phyloP scores from a whole-genome alignment of 2,113 vertebrate genomes.

The Acrocephalus kingi region DNA sequence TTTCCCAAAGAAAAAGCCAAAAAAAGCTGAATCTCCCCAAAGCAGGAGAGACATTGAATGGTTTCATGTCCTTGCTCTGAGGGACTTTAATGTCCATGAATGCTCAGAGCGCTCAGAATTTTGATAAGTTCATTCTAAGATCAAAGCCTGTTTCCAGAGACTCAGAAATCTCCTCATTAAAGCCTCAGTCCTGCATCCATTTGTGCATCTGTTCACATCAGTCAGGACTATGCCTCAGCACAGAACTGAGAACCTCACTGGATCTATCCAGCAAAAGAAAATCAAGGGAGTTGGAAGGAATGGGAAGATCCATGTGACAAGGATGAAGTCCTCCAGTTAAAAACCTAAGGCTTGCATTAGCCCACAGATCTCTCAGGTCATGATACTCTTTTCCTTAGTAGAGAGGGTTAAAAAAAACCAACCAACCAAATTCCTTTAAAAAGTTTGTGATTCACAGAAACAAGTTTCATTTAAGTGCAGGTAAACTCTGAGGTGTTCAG shows the following conservation, averaged over 20 bases:
- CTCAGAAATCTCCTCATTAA: not conserved
- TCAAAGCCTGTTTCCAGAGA: slow-evolving; percentile 3
- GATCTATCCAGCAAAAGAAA: not conserved
- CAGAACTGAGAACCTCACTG: not conserved
- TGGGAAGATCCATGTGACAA: not conserved
- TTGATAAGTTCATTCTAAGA: slow-evolving; percentile 1
- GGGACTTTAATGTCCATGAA: not conserved
- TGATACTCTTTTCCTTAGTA: not conserved
- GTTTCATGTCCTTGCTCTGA: slow-evolving; percentile 18
- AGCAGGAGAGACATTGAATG: not conserved
- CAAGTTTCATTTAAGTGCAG: not conserved
- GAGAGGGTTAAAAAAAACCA: not conserved
- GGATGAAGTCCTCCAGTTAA: not conserved
- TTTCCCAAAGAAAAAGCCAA: not conserved
- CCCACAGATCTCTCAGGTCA: not conserved
- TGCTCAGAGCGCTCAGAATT: not conserved
- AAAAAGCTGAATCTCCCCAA: slow-evolving; percentile 15
- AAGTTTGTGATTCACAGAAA: not conserved
- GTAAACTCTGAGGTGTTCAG: not conserved
- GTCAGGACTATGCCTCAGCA: not conserved
- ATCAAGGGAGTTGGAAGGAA: not conserved
- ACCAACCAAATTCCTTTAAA: not conserved
- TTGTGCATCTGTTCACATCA: not conserved
- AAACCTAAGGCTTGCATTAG: not conserved
- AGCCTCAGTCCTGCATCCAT: not conserved